Base-by-base conservation (phyloP, 2,888 invertebrate species). In the Drosophila lutescens region DNA sequence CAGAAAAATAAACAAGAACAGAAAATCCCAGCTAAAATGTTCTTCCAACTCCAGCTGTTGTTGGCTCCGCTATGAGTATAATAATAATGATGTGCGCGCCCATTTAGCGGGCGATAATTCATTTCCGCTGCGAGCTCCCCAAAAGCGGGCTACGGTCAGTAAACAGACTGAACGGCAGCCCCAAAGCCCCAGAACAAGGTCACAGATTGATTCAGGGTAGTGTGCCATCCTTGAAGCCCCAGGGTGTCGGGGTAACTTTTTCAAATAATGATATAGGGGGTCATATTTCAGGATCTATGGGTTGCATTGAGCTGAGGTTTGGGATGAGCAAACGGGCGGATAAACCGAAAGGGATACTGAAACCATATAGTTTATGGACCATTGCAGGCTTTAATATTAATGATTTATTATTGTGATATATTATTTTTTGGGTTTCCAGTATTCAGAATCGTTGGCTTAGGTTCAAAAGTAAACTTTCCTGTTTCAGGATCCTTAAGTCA, bases 31-130 rank as follows among this genome's bases (percentile, higher is more conserved):
- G 34, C 30, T 20, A 23, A 46, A 57, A 63, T 62, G 46, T 23
- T 34, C 40, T 32, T n/a, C 13, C 32, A 57, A 46, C 72, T 65
- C n/a, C 36, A 46, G 41, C 53, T 62, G 38, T 41, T 32, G 17
- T 43, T 17, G 15, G 47, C 43, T 41, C 30, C 30, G 12, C 40
- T 32, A n/a, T 10, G 53, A 15, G 58, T 13, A 68, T 53, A 44
- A 44, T 49, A 66, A 78, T 82, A 82, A 88, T 76, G 68, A 74
- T 78, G 70, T 58, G 61, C 80, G 71, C 62, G 62, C 67, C 78
- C 72, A 88, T 86, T 88, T 77, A 83, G 74, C 70, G 69, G 70
- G 80, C 66, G 78, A 82, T 80, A 80, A 77, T 74, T 82, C 74
- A 82, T 88, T 83, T 88, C 80, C 80, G 77, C 26, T 55, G 53